Conservation (phyloP, 2,113 vertebrate genomes). For the Buteo buteo region DNA sequence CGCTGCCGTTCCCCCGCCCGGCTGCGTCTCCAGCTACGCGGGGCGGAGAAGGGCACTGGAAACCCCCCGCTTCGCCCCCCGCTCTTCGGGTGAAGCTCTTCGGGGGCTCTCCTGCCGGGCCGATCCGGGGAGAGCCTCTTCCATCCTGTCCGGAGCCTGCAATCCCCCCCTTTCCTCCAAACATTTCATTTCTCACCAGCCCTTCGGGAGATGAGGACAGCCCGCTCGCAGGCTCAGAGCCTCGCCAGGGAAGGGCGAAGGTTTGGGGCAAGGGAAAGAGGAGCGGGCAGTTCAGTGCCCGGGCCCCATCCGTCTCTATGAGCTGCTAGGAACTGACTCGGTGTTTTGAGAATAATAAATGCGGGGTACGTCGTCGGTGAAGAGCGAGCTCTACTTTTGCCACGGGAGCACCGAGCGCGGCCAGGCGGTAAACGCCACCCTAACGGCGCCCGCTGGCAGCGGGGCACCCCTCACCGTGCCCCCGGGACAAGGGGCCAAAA, state of each 20-base stretch:
- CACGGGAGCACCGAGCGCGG: neutral
- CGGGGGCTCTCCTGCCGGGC: neutral
- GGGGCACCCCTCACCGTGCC: neutral
- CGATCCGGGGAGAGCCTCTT: neutral
- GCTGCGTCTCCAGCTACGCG: neutral
- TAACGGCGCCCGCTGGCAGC: neutral
- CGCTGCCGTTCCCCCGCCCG: neutral
- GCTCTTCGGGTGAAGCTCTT: neutral
- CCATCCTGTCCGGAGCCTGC: neutral
- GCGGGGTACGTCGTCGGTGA: neutral
- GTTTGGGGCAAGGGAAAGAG: neutral
- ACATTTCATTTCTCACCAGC: neutral
- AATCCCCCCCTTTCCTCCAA: neutral
- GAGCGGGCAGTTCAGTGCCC: neutral
- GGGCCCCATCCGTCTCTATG: neutral
- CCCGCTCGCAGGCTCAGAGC: neutral
- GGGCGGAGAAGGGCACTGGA: neutral
- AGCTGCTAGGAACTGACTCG: neutral
- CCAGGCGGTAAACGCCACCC: neutral
- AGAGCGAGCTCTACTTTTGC: neutral
- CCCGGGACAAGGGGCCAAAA: neutral
- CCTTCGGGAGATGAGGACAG: neutral
- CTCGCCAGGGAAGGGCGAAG: neutral
- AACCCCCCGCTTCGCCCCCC: neutral
- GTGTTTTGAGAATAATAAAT: neutral